Base-by-base conservation (phyloP, 2,113 vertebrate genomes). In the Phrynosoma blainvillii region DNA sequence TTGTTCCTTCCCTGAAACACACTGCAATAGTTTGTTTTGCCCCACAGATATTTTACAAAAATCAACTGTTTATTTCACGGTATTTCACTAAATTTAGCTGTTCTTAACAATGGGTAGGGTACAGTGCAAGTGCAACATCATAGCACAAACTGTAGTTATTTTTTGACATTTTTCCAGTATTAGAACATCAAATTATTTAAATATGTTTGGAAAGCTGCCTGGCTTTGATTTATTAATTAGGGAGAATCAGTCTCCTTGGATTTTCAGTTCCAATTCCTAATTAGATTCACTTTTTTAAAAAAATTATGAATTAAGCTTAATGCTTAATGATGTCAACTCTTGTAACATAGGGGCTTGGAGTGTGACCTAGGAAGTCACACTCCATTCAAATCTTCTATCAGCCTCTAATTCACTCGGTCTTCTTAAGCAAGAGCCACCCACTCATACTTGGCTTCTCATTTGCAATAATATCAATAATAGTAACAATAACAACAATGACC, bases 141-240 rank as follows among this genome's bases (percentile, higher is more conserved):
- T 62, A 56, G 6, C 32, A 14, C 21, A 21, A 20, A 66, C 36
- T 30, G 5, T 74, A 13, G 9, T 4, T 75, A 7, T 47, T n/a
- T 25, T 74, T n/a, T 87, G 18, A 74, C 70, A 74, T 81, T 62
- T 81, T 54, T 81, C 23, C 79, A 74, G 36, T 42, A 87, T 42
- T 47, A 81, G 54, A 42, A 62, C 62, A 81, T 74, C 23, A 59
- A 21, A 13, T 82, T 9, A 68, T 36, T 88, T 32, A 82, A 75
- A 88, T 77, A 59, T 54, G 2, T n/a, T 88, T 88, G 87, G 80
- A 87, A 87, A 81, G 25, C 16, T 79, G 54, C 54, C 78, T 81
- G 70, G 68, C 56, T 79, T 81, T 81, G 78, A 87, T 74, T 2
- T 80, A 54, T 32, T 65, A 85, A 65, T 62, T 71, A n/a, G 54